phyloP scores from a whole-genome alignment of 1,140 invertebrate genomes.

The Ephestia elutella region DNA sequence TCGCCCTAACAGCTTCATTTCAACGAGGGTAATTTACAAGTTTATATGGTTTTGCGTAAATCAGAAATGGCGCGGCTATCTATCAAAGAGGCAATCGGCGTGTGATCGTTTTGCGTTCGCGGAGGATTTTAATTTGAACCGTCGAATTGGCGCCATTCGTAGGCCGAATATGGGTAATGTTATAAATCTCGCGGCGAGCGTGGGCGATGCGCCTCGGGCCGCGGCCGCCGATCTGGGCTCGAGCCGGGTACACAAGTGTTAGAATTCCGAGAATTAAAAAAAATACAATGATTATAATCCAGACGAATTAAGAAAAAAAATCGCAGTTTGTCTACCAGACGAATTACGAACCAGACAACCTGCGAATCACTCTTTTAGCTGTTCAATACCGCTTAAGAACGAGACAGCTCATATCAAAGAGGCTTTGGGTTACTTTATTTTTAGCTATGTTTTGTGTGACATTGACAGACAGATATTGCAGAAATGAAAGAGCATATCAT shows the following conservation, averaged over 20 bases:
- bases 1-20: background rate
- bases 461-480: no score
- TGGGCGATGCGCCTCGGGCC: constrained; percentile 38
- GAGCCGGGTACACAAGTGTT: constrained; percentile 16
- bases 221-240: constrained; percentile 29
- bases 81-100: constrained; percentile 38
- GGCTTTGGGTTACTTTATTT: no score
- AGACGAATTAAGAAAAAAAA: no score
- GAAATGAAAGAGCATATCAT: no score
- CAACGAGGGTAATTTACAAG: constrained; percentile 19
- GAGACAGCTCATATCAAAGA: no score
- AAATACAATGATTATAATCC: no score
- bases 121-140: constrained; percentile 66
- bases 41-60: constrained; percentile 43
- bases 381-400: no score
- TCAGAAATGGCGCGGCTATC: constrained; percentile 49
- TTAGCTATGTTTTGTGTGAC: no score
- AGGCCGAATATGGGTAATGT: constrained; percentile 70
- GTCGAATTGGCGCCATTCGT: constrained; percentile 69
- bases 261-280: no score
- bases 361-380: no score
- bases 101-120: constrained; percentile 61
- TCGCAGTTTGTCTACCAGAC: no score
- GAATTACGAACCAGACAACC: no score
- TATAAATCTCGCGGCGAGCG: constrained; percentile 60